Conservation (phyloP, 1,140 invertebrate genomes). For the Zaprionus kolodkinae region DNA sequence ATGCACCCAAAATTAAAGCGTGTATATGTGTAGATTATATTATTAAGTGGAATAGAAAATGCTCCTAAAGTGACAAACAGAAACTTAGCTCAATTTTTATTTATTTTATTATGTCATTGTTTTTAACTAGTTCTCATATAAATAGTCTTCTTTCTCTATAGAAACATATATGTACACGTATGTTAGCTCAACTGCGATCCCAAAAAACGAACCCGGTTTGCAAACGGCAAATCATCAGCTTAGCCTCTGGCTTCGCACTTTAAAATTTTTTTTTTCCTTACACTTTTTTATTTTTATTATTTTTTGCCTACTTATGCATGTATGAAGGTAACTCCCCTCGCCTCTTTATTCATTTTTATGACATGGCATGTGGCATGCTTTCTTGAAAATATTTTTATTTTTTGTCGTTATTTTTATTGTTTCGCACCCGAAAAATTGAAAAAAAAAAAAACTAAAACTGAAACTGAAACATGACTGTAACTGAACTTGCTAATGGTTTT, state of each 20-base stretch:
- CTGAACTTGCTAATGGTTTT: conserved; percentile 59
- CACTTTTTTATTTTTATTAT: neutral
- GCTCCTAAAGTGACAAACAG: no score
- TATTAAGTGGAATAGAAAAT: no score
- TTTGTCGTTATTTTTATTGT: conserved; percentile 34
- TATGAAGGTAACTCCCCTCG: conserved; percentile 18
- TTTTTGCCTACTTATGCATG: conserved; percentile 55
- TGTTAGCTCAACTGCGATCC: conserved; percentile 7
- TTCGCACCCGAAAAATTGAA: conserved; percentile 31
- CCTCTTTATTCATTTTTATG: conserved; percentile 30
- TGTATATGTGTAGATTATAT: no score
- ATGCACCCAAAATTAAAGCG: no score
- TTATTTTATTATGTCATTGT: no score
- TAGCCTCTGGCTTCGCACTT: conserved; percentile 65
- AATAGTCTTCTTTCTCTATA: no score
- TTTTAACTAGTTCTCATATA: no score
- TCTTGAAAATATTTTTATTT: conserved; percentile 10
- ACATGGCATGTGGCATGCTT: conserved; percentile 40
- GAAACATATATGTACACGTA: no score
- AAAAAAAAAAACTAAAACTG: neutral
- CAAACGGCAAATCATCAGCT: conserved; percentile 76
- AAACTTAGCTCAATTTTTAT: no score
- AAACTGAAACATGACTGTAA: conserved; percentile 19
- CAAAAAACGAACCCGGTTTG: conserved; percentile 21
- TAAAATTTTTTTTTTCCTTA: conserved; percentile 11